These are phyloP conservation scores for Caenorhabditis brenneri DNA, from an alignment of 1,140 invertebrate species.

Conservation along the genomic window DNA sequence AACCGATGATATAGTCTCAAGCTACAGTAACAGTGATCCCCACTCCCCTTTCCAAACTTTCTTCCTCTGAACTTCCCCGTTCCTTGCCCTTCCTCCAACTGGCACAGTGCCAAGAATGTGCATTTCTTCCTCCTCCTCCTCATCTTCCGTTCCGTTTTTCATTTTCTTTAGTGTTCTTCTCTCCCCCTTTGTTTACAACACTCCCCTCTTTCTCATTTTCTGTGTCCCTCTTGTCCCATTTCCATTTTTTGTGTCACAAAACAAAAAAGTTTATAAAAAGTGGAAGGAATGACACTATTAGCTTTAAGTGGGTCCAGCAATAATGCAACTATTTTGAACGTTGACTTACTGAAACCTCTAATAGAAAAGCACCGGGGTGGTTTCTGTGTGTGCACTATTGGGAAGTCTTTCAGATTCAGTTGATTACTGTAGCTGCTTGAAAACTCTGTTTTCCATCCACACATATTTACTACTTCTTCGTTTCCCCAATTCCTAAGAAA, in stretches of 20 bases:
- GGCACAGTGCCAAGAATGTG: neutral
- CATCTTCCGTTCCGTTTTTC: neutral
- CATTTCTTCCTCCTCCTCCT: neutral
- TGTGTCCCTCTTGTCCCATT: neutral
- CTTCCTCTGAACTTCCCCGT: neutral
- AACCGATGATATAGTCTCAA: too few relatives aligned
- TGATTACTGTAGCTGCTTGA: too few relatives aligned
- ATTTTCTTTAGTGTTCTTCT: neutral
- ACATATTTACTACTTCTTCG: neutral
- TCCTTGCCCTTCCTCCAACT: neutral
- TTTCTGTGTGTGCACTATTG: too few relatives aligned
- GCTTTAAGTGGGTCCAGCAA: neutral
- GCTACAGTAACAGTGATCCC: neutral
- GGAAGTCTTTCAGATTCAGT: too few relatives aligned
- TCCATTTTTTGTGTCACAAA: neutral
- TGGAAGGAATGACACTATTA: neutral
- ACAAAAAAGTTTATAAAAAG: neutral
- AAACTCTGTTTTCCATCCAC: neutral
- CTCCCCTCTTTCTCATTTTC: neutral
- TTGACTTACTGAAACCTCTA: too few relatives aligned
- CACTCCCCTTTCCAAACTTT: neutral
- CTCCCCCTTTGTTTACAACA: neutral
- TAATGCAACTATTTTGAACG: neutral
- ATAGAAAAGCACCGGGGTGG: too few relatives aligned
- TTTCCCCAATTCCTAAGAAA: neutral